phyloP scores from a whole-genome alignment of 2,113 vertebrate genomes.

The Lepidiolamprologus cunningtoni region DNA sequence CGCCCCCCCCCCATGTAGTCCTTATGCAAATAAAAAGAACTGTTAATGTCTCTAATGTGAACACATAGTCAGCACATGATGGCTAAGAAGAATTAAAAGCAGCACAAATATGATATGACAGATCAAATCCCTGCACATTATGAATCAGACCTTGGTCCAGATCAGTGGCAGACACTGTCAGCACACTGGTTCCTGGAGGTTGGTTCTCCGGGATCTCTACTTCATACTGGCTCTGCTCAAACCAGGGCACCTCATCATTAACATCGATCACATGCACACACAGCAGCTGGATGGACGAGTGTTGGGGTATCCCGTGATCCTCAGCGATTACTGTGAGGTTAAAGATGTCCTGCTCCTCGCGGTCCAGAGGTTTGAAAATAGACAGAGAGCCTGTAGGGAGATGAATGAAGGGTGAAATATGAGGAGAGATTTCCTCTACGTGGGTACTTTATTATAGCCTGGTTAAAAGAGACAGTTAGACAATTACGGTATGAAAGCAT shows the following conservation, averaged over 20 bases:
- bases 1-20: neutral
- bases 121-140: neutral
- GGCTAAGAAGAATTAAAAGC: neutral
- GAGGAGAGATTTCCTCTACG: neutral
- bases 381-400: slow-evolving; percentile 80
- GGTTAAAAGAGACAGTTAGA: neutral
- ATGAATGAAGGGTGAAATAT: slow-evolving; percentile 20
- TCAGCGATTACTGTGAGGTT: slow-evolving; percentile 82
- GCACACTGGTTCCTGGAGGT: slow-evolving; percentile 72
- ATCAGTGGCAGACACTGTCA: slow-evolving; percentile 81
- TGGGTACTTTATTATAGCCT: neutral
- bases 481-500: neutral
- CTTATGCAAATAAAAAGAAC: slow-evolving; percentile 59
- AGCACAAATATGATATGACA: neutral
- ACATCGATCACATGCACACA: slow-evolving; percentile 84
- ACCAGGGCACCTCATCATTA: slow-evolving; percentile 86
- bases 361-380: slow-evolving; percentile 82
- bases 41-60: slow-evolving; percentile 16
- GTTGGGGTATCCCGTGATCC: slow-evolving; percentile 84
- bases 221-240: slow-evolving; percentile 79
- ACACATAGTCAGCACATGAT: neutral
- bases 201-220: slow-evolving; percentile 83
- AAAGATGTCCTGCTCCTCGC: slow-evolving; percentile 82
- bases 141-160: slow-evolving; percentile 81
- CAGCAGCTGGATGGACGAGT: slow-evolving; percentile 74